A percentile compares a stretch with the other conserved stretches of the same genome.
These are phyloP conservation scores for Theristicus caerulescens DNA, from an alignment of 2,113 vertebrate species.

Conservation along the genomic window DNA sequence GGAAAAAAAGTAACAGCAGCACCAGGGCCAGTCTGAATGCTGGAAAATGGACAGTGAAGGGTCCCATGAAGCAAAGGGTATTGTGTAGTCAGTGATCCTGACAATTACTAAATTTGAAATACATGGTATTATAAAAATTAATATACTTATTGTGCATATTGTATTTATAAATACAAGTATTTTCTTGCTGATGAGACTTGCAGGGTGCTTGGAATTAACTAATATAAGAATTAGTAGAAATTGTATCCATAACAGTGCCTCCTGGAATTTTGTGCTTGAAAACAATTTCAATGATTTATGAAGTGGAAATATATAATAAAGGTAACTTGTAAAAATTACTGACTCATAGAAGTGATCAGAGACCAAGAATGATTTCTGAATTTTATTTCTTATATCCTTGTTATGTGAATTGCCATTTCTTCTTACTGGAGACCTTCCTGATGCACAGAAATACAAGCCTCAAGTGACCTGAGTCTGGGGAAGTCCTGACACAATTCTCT, in stretches of 20 bases:
- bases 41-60: neutral
- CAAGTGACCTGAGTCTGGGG: neutral
- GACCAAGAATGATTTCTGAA: neutral
- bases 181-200: neutral
- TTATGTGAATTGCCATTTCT: neutral
- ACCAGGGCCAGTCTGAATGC: neutral
- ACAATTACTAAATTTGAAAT: neutral
- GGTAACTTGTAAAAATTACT: conserved; percentile 33
- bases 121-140: neutral
- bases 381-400: conserved; percentile 5
- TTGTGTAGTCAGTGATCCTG: neutral
- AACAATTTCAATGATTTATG: conserved; percentile 9
- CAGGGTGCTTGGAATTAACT: neutral
- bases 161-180: neutral
- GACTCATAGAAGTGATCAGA: conserved; percentile 2
- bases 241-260: neutral
- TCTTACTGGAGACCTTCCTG: neutral
- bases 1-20: neutral
- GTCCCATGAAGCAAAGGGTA: neutral
- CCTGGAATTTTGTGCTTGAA: conserved; percentile 24
- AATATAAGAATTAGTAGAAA: neutral
- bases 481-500: conserved; percentile 1
- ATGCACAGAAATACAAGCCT: neutral
- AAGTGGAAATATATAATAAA: neutral
- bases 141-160: neutral